Conservation (phyloP, 2,113 vertebrate genomes). For the Corvus cornix region DNA sequence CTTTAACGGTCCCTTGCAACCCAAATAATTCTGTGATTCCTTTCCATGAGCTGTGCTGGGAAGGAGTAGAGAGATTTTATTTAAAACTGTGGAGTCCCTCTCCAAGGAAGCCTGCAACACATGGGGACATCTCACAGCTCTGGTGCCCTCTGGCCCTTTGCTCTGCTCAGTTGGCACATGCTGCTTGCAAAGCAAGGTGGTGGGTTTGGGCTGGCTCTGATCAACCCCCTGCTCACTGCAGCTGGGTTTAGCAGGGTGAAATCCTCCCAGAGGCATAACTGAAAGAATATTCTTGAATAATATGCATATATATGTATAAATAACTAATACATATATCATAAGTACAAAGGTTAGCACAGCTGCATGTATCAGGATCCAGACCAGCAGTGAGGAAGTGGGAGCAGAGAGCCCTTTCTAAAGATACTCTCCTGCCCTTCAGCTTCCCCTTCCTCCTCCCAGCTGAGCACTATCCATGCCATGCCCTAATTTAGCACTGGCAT, state of each 20-base stretch:
- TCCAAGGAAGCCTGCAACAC: not conserved
- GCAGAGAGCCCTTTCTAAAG: not conserved
- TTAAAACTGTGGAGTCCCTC: not conserved
- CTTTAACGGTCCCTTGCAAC: not conserved
- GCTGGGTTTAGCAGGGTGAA: not conserved
- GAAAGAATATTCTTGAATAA: not conserved
- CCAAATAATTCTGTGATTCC: not conserved
- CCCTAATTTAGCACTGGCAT: not conserved
- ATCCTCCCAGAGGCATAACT: not conserved
- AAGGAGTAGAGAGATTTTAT: not conserved
- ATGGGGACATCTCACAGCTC: rapidly evolving
- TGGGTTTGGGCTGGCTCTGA: not conserved
- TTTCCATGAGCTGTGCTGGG: not conserved
- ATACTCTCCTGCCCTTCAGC: not conserved
- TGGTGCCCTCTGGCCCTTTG: not conserved
- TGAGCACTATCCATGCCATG: not conserved
- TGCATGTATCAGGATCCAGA: not conserved
- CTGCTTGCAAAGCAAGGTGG: not conserved
- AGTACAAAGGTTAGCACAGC: not conserved
- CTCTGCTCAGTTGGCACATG: rapidly evolving
- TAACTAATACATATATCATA: not conserved
- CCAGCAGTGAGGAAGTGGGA: not conserved
- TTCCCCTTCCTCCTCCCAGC: not conserved
- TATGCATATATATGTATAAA: not conserved
- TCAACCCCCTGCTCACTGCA: not conserved